Base-by-base conservation (phyloP, 2,888 invertebrate species). In the Drosophila mulleri region DNA sequence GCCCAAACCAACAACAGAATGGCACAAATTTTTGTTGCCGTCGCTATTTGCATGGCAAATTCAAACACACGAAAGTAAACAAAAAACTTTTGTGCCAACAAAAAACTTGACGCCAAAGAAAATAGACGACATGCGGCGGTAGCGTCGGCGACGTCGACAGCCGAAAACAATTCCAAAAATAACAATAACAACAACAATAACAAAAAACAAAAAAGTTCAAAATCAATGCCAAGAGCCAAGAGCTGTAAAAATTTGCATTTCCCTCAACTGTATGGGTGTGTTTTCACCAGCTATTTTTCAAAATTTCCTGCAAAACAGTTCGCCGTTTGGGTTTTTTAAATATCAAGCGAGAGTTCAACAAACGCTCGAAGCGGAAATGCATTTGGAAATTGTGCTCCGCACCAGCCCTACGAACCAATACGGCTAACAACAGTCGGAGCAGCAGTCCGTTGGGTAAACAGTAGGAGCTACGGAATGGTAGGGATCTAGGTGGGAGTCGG, bases 151-250 rank as follows among this genome's bases (percentile, higher is more conserved):
- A 53, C 56, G 44, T 29, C 44, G 32, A n/a, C 58, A 37, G 18
- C 47, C 58, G 39, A 47, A 42, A 59, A 29, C n/a, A 65, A 39
- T 18, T 54, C 53, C 11, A 39, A 54, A 26, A 63, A 53, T 39
- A 63, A 54, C 45, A 61, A 26, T 9, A 52, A 39, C 41, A 56
- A 45, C 42, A 72, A 32, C 32, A 32, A 32, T 26, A 56, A 45
- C 47, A 72, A 26, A 48, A 59, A 44, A 50, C 61, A 79, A 80
- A 75, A 78, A 80, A 83, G 76, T 70, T 75, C 76, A 82, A 85
- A 85, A 88, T 85, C 84, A 88, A 88, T 84, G 84, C 84, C 84
- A 78, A 85, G 75, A 85, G 84, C 84, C 84, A 78, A 82, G 75
- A 85, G 88, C 86, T 79, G 79, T 71, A 74, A 68, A 85, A 88